Base-by-base conservation (phyloP, 2,797 vertebrate genomes). In the Neopelma chrysocephalum region DNA sequence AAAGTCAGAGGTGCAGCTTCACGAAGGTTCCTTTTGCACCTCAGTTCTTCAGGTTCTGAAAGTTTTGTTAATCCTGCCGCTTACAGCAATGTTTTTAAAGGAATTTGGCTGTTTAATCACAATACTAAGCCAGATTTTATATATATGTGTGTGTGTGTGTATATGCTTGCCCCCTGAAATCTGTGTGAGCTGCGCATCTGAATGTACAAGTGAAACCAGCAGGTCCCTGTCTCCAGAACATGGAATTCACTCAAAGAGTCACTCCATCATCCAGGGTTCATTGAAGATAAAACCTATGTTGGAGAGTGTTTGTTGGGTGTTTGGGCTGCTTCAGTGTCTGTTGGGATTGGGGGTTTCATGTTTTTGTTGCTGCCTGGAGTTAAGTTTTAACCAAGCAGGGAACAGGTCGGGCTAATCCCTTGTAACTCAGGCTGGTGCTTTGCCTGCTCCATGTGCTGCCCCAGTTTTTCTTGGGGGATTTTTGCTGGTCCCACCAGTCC, bases 81-180 rank as follows among this genome's bases (percentile, higher is more conserved):
- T 61, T n/a, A 15, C 7, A 72, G 36, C 4, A 12, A 29, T 15
- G 13, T 51, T 72, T 43, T 73, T 57, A 62, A 77, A 77, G 42
- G 43, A 31, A 29, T 31, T 23, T 66, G 71, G 4, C 34, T 77
- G 21, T 57, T 82, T 23, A 42, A 23, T 62, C 21, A 26, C 48
- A 76, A 10, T 21, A 20, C 10, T 27, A n/a, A 29, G 32, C 3
- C 56, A 50, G 32, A 40, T 73, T 64, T 32, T 54, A 10, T 16
- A 3, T 4, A 2, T 14, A 9, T 26, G 12, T 29, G 8, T 47
- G 14, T 21, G 2, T 32, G 4, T 31, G 2, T 36, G 19, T 27
- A 4, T 47, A 34, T 6, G 2, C 12, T 47, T 31, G 42, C 32
- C 36, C 53, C 15, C 50, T 56, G n/a, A 62, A 70, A 38, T 42